These are phyloP conservation scores for Stenichneumon culpator DNA, from an alignment of 2,888 invertebrate species.

Conservation along the genomic window DNA sequence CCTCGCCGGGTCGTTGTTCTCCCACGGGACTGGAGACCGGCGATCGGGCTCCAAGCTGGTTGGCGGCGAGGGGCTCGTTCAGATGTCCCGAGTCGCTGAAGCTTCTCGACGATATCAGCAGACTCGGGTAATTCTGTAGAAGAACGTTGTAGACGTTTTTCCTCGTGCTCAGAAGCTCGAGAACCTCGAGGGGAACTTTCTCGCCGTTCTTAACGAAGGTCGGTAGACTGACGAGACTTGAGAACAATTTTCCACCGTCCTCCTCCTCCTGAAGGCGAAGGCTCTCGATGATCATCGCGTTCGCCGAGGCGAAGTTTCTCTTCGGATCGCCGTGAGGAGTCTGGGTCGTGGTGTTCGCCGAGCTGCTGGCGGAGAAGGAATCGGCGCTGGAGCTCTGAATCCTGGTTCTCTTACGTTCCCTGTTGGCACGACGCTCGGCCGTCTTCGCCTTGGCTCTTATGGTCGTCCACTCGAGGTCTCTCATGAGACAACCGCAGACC, in stretches of 20 bases:
- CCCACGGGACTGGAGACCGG: slow-evolving; percentile 81
- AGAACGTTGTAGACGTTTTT: slow-evolving; percentile 91
- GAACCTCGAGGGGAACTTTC: slow-evolving; percentile 91
- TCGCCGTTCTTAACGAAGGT: slow-evolving; percentile 93
- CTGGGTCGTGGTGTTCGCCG: slow-evolving; percentile 87
- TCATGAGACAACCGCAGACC: slow-evolving; percentile 93
- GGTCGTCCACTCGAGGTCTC: slow-evolving; percentile 91
- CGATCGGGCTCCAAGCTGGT: slow-evolving; percentile 73
- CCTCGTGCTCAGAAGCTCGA: slow-evolving; percentile 90
- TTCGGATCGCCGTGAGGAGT: slow-evolving; percentile 84
- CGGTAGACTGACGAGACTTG: slow-evolving; percentile 94
- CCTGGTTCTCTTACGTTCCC: slow-evolving; percentile 87
- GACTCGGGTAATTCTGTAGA: slow-evolving; percentile 91
- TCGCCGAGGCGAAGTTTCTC: slow-evolving; percentile 79
- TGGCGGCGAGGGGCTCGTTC: slow-evolving; percentile 82
- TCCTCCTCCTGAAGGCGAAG: slow-evolving; percentile 79
- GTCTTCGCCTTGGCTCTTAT: slow-evolving; percentile 88
- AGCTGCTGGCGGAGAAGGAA: slow-evolving; percentile 90
- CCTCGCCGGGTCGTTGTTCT: slow-evolving; percentile 61
- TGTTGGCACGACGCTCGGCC: slow-evolving; percentile 88
- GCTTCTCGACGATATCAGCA: slow-evolving; percentile 90
- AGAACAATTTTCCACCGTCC: slow-evolving; percentile 87
- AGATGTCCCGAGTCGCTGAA: slow-evolving; percentile 89
- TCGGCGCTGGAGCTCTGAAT: slow-evolving; percentile 89
- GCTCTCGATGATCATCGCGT: slow-evolving; percentile 84